Conservation (phyloP, 2,113 vertebrate species). For the Phyllostomus discolor region DNA sequence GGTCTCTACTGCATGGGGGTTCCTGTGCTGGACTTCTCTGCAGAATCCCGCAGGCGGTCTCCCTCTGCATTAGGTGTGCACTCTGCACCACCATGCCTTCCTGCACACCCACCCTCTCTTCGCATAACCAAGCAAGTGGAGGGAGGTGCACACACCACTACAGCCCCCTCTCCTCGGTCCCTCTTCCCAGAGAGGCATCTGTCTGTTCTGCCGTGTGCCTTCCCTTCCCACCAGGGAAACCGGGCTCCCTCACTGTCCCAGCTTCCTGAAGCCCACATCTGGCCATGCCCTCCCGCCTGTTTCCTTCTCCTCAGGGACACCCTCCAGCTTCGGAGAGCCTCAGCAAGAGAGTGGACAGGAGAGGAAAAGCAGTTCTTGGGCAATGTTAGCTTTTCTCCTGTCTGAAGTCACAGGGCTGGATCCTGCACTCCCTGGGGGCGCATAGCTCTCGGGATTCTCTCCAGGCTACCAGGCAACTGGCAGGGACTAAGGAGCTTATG, state of each 20-base stretch:
- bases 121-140: not conserved
- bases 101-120: not conserved
- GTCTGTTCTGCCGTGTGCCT: not conserved
- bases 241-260: not conserved
- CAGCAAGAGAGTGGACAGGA: not conserved
- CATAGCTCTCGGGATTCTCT: not conserved
- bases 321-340: not conserved
- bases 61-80: not conserved
- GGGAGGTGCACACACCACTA: not conserved
- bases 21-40: not conserved
- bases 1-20: not conserved
- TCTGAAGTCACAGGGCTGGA: not conserved
- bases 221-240: not conserved
- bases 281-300: not conserved
- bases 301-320: not conserved
- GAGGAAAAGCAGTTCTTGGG: not conserved
- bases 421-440: not conserved
- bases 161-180: not conserved
- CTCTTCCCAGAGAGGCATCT: not conserved
- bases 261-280: not conserved
- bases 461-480: conserved; percentile 15
- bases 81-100: not conserved
- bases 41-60: not conserved
- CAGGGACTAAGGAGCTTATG: conserved; percentile 11
- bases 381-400: not conserved